Evolutionary conservation across 2,888 invertebrate genomes (phyloP), one percentile per base, ranked within the genome.

Genomic region (Caenorhabditis sulstoni): DNA sequence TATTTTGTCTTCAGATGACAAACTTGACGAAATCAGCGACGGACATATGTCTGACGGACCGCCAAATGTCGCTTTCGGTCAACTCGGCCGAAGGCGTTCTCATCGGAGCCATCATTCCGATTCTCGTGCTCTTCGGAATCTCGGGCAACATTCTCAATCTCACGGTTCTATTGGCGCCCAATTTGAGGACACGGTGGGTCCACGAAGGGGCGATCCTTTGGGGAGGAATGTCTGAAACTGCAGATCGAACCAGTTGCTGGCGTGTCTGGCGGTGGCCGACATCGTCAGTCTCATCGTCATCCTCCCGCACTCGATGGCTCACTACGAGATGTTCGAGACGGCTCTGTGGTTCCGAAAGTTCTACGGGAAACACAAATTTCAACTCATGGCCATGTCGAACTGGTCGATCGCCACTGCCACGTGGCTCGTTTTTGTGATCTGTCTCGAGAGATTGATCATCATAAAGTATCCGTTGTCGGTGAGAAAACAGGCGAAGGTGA

Each of bases 391-490:
- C 11, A 70, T 89, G 59, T 77, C 87, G 39, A 89, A 89, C 71
- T 89, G 88, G 88, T 84, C 87, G 20, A 86, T 86, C 22, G 89
- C 89, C 7, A 84, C 82, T 5, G 86, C 89, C 37, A 89, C 88
- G 44, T 89, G 89, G 87, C 79, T 88, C 22, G 81, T 88, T 11
- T 76, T 88, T 55, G 83, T 87, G 22, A 87, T 88, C 45, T 88
- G 88, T 58, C 55, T 88, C 9, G 88, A 88, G 61, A 64, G 88
- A 39, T 75, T 88, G 20, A 85, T 89, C 47, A 88, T 86, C 16
- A 88, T 88, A 47, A 86, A 86, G 29, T 87, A 87, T 47, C 88
- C 88, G 7, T 73, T 88, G 18, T 83, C 86, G 37, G 85, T 83
- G 29, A 64, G 73, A 18, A 73, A 73, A 44, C 73, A 73, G 22